A percentile compares a stretch with the other conserved stretches of the same genome.
Evolutionary conservation across 2,113 vertebrate genomes (phyloP).

Genomic region (Brevimyrus niger): DNA sequence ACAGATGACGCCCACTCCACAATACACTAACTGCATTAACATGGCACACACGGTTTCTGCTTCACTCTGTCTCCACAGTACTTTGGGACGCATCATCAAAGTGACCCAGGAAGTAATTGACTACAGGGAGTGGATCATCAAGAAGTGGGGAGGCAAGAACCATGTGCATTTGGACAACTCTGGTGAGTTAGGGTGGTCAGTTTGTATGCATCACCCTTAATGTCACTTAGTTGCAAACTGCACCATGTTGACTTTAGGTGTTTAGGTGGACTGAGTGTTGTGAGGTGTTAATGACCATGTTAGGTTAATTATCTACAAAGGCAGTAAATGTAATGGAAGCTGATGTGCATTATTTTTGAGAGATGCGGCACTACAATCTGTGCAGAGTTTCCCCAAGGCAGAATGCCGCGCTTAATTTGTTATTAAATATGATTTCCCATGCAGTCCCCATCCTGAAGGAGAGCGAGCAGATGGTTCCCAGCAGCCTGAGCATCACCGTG

Average conservation of each 20-base stretch:
- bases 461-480: slow-evolving; percentile 53
- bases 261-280: background rate
- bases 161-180: slow-evolving; percentile 6
- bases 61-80: slow-evolving; percentile 51
- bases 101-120: slow-evolving; percentile 82
- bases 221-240: background rate
- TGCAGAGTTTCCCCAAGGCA: background rate
- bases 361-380: background rate
- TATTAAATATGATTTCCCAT: slow-evolving; percentile 6
- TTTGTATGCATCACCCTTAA: background rate
- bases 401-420: background rate
- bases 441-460: slow-evolving; percentile 35
- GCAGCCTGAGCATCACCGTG: slow-evolving; percentile 44
- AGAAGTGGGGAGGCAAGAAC: background rate
- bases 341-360: background rate
- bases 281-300: background rate
- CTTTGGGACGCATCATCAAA: slow-evolving; percentile 85
- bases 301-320: background rate
- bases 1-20: background rate
- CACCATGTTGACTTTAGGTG: background rate
- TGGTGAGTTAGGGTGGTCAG: background rate
- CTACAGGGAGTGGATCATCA: slow-evolving; percentile 83
- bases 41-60: background rate
- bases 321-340: background rate
- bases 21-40: background rate